Evolutionary conservation across 2,113 vertebrate genomes (phyloP), one percentile per base, ranked within the genome.

Genomic region (Ginglymostoma cirratum): DNA sequence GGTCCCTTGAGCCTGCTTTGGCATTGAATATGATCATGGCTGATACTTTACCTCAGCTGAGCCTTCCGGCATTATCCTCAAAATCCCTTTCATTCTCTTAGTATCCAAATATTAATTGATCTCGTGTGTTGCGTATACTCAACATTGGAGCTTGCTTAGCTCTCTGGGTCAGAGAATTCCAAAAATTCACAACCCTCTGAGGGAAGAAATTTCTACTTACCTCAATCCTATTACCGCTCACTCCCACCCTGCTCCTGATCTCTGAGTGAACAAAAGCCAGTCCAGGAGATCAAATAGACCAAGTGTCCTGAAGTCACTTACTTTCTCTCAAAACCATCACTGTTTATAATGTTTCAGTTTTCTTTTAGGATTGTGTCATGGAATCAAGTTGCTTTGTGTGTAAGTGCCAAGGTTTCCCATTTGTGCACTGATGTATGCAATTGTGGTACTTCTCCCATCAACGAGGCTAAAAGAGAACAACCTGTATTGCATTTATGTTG

Each of bases 361-460:
- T 38, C n/a, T 83, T 83, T 83, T 42, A 83, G 80, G 80, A 96
- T 96, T 61, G 96, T 96, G 95, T 96, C 97, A 96, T 30, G 96
- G 97, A 97, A 96, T 96, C 96, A 85, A 97, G 55, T 90, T 96
- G 96, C 96, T 97, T 96, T 65, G 96, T 96, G 97, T 96, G 96
- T 97, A 15, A n/a, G 76, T 83, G 80, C 42, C 80, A 4, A 83
- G 80, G 19, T 19, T 83, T 83, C 19, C 80, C 21, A 42, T 80
- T 83, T 38, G 38, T 6, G 80, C 80, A 42, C 19, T 83, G 80
- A 45, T 38, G 80, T 83, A 83, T 42, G 38, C 21, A 38, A 42
- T 83, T 38, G n/a, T 17, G 78, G 17, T 12, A 19, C n/a, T 83
- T 15, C 76, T 19, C 80, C 0, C 21, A 17, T 15, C 38, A 42